These are phyloP conservation scores for Poeciliopsis turneri DNA, from an alignment of 2,797 vertebrate species.

Conservation along the genomic window DNA sequence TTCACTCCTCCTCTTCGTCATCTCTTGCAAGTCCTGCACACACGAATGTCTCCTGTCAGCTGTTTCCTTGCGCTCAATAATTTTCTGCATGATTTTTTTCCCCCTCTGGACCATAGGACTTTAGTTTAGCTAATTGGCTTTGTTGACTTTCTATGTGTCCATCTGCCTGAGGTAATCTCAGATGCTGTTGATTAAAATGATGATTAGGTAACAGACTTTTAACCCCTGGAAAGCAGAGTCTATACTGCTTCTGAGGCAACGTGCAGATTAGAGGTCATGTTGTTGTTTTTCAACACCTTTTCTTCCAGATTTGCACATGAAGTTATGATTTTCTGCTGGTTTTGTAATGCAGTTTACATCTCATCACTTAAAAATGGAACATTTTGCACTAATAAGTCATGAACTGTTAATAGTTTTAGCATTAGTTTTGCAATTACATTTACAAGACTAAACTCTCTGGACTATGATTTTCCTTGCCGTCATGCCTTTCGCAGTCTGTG, in stretches of 20 bases:
- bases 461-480: not conserved
- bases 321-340: not conserved
- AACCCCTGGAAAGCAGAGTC: not conserved
- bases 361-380: not conserved
- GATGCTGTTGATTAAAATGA: not conserved
- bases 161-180: not conserved
- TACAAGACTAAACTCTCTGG: not conserved
- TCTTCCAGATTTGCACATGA: not conserved
- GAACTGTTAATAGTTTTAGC: not conserved
- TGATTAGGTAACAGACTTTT: not conserved
- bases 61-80: not conserved
- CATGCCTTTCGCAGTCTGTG: not conserved
- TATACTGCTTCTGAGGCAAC: conserved; percentile 3
- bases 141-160: not conserved
- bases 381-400: not conserved
- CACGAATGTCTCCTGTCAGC: not conserved
- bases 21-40: not conserved
- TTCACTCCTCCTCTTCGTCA: not conserved
- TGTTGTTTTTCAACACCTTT: conserved; percentile 5
- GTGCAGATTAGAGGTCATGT: not conserved
- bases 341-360: not conserved
- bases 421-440: not conserved
- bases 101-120: not conserved
- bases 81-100: conserved; percentile 5
- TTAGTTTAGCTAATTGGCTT: not conserved